Base-by-base conservation (phyloP, 2,113 vertebrate genomes). In the Panthera uncia region DNA sequence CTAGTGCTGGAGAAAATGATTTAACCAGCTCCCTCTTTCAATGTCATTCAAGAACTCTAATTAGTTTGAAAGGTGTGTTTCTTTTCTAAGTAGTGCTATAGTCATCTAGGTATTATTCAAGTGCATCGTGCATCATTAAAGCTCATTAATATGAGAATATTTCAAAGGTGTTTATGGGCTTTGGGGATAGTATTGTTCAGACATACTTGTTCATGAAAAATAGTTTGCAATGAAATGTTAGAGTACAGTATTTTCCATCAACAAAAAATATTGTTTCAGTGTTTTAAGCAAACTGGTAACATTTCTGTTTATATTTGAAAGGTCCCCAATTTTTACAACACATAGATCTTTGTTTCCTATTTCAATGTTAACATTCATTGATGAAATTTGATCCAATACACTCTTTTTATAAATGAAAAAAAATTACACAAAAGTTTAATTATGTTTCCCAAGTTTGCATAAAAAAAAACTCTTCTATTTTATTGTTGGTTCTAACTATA, bases 31-130 rank as follows among this genome's bases (percentile, higher is more conserved):
- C 5, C 63, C 52, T 92, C 71, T 96, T 94, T 97, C 98, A 98
- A 66, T 96, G 98, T 96, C 98, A 97, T 94, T 97, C 97, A 98
- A 96, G 65, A 97, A 61, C 94, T 97, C 92, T 97, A 98, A 98
- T 98, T 98, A 97, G 81, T 83, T 80, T 97, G 95, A 91, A 91
- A 97, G 16, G 19, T 36, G 14, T 45, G 55, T 81, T 98, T 96
- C 94, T 95, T 76, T 93, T 85, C 83, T 88, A 71, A 81, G 45
- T 86, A 87, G 31, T 36, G 0, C 57, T 93, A 38, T 88, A 83
- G 85, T 85, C 89, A 79, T 3, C 14, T 14, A 96, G 74, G 52
- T 74, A 63, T 97, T 97, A 95, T 86, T 98, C 57, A 94, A 97
- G 96, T 94, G 55, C 27, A 91, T 45, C 83, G 96, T 94, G 61